Base-by-base conservation (phyloP, 2,113 vertebrate genomes). In the Pontoporia blainvillei region DNA sequence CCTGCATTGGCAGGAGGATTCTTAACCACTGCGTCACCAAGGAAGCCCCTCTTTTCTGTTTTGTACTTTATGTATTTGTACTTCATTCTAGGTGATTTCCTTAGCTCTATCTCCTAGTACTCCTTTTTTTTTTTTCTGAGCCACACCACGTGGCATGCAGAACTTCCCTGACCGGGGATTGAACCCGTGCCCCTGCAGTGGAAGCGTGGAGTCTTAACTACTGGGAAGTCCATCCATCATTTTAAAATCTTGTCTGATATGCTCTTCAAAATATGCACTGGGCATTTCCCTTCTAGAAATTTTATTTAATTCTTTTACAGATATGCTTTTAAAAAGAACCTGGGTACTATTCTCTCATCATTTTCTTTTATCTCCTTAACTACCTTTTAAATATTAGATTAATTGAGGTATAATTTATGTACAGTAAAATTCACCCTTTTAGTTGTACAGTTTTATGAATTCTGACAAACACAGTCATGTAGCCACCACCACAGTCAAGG, bases 201-300 rank as follows among this genome's bases (percentile, higher is more conserved):
- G 21, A 23, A 61, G 3, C 23, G 8, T 61, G 59, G 59, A 61
- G 21, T 25, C 59, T 61, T 61, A 23, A 61, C 59, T 21, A 61
- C 59, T 25, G 59, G 59, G 23, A 61, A 61, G 21, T 61, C 21
- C 59, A 25, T 61, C 23, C 23, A 59, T 21, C 15, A n/a, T 76
- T 86, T 93, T 73, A 69, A n/a, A 93, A 78, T 62, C 52, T 13
- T 94, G 85, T 62, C 20, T 94, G 85, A 94, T 71, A 88, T 6
- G 5, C 14, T 62, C 34, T 88, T 81, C 6, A 52, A 94, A 88
- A 49, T 94, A n/a, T 71, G 7, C 34, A 34, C 67, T 78, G 31
- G 14, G 27, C 11, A 54, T 54, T 44, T 86, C 6, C 29, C 73
- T 49, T 81, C 34, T 94, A 71, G 20, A 88, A 61, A 39, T 61